Conservation (phyloP, 2,888 invertebrate species). For the Caenorhabditis virilis region DNA sequence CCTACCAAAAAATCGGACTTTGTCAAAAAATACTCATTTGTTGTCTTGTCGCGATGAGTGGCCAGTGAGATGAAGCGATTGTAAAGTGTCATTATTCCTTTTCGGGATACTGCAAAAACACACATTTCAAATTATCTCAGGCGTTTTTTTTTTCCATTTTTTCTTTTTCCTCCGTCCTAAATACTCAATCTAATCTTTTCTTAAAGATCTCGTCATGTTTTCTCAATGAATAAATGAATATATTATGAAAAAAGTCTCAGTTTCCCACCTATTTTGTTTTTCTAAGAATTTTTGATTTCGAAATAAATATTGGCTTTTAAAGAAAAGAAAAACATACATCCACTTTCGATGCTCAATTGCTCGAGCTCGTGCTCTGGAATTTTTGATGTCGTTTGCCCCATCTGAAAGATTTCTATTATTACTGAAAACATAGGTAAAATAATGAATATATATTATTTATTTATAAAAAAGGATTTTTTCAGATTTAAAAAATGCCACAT, state of each 20-base stretch:
- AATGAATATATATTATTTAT: too few relatives aligned
- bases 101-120: constrained; percentile 56
- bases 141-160: constrained; percentile 4
- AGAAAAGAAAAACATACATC: constrained; percentile 59
- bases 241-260: too few relatives aligned
- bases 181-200: not conserved
- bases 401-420: constrained; percentile 6
- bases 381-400: constrained; percentile 52
- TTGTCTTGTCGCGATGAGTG: constrained; percentile 57
- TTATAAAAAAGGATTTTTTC: constrained; percentile 4
- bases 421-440: too few relatives aligned
- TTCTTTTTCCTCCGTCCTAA: not conserved
- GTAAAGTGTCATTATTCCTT: constrained; percentile 60
- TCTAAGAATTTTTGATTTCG: too few relatives aligned
- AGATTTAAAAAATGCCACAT: constrained; percentile 36
- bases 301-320: too few relatives aligned
- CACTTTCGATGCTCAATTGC: constrained; percentile 57
- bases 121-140: not conserved
- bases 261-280: too few relatives aligned
- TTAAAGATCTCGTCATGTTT: too few relatives aligned
- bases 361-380: constrained; percentile 57
- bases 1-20: constrained; percentile 84
- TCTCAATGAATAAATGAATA: too few relatives aligned
- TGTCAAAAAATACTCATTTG: constrained; percentile 71
- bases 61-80: constrained; percentile 59